phyloP scores from a whole-genome alignment of 2,797 vertebrate species.

The Sebastes flavidus region DNA sequence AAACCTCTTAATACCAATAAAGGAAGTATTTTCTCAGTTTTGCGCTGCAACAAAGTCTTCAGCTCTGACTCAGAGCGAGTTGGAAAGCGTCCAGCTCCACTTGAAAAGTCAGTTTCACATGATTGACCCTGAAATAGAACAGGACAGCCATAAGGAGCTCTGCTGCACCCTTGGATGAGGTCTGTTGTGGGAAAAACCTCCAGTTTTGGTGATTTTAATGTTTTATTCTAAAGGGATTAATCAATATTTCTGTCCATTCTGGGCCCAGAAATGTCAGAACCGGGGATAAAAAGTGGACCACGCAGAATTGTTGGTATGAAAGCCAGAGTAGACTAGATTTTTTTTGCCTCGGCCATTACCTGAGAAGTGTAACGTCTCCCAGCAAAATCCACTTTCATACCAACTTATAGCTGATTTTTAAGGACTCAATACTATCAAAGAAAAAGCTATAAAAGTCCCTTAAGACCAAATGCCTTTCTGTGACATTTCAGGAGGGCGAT shows the following conservation, averaged over 20 bases:
- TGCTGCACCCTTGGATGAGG: not conserved
- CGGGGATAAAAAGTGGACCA: not conserved
- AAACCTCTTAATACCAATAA: constrained; percentile 20
- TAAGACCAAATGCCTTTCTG: constrained; percentile 29
- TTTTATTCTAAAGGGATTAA: not conserved
- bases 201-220: not conserved
- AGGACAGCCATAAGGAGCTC: constrained; percentile 38
- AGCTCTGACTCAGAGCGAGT: constrained; percentile 12
- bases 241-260: not conserved
- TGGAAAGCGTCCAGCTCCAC: constrained; percentile 26
- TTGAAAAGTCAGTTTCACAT: constrained; percentile 40
- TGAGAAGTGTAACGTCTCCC: constrained; percentile 3
- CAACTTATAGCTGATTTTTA: constrained; percentile 18
- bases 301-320: not conserved
- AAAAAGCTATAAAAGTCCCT: constrained; percentile 30
- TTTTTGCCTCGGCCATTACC: constrained; percentile 5
- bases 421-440: constrained; percentile 30
- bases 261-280: constrained; percentile 1
- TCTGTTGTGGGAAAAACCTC: constrained; percentile 8
- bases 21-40: constrained; percentile 8
- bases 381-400: constrained; percentile 30
- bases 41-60: not conserved
- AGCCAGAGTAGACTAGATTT: not conserved
- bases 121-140: constrained; percentile 53
- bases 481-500: constrained; percentile 61